Conservation (phyloP, 2,113 vertebrate genomes). For the Hiodon tergisus region DNA sequence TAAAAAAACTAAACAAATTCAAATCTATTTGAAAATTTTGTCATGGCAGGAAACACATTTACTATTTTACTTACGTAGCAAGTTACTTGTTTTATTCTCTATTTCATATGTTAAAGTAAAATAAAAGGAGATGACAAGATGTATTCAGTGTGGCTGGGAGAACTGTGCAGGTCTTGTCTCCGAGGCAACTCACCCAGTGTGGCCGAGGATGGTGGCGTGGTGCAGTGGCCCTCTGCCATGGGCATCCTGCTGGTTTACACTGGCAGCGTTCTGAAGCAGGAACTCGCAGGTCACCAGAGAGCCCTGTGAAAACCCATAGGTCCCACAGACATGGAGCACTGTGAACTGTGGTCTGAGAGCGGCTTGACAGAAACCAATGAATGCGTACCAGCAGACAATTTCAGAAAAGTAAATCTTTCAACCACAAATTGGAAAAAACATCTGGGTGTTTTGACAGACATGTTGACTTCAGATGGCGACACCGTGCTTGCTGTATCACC, state of each 20-base stretch:
- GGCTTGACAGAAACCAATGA: neutral
- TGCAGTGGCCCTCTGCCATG: conserved; percentile 88
- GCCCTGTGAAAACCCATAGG: conserved; percentile 60
- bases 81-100: no score
- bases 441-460: no score
- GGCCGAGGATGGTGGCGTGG: conserved; percentile 89
- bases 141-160: no score
- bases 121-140: no score
- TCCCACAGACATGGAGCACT: neutral
- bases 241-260: conserved; percentile 86
- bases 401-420: no score
- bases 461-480: no score
- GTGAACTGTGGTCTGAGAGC: neutral
- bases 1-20: neutral
- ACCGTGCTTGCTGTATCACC: no score
- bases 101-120: no score
- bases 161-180: no score
- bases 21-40: neutral
- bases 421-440: no score
- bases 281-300: conserved; percentile 95
- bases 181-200: conserved; percentile 74
- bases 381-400: neutral
- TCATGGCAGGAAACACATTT: no score
- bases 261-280: conserved; percentile 91
- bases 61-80: no score